phyloP scores from a whole-genome alignment of 2,888 invertebrate species.

The Scaptodrosophila latifasciaeformis region DNA sequence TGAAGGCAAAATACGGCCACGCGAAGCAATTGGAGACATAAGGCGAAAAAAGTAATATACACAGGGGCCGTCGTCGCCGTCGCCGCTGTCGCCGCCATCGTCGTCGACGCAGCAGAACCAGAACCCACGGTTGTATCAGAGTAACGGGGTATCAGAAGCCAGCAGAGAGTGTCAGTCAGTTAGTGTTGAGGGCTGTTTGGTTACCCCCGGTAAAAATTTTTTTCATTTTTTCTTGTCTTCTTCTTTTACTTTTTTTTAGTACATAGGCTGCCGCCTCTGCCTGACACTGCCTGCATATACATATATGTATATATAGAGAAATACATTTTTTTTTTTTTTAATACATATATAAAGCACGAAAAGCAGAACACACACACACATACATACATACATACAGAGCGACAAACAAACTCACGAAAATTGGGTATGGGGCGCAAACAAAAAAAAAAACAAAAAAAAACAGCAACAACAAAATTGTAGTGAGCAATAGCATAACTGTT shows the following conservation, averaged over 20 bases:
- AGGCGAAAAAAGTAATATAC: neutral
- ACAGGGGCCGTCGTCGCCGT: constrained; percentile 2
- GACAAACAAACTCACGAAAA: neutral
- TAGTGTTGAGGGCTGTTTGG: no score
- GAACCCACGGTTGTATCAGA: no score
- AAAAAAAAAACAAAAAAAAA: neutral
- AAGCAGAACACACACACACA: neutral
- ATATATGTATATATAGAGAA: constrained; percentile 6
- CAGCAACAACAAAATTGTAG: neutral
- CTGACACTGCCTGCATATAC: constrained; percentile 3
- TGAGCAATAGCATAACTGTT: neutral
- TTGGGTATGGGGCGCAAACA: no score
- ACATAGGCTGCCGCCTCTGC: constrained; percentile 12
- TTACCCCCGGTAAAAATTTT: neutral
- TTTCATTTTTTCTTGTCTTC: constrained; percentile 4
- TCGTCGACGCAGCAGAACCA: no score
- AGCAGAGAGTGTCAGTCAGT: no score
- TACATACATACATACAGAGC: neutral
- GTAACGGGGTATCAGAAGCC: no score
- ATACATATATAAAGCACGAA: neutral
- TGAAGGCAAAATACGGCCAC: no score
- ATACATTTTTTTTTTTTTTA: neutral
- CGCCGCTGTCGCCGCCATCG: no score
- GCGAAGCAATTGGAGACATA: constrained; percentile 3
- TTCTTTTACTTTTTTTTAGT: no score